phyloP scores from a whole-genome alignment of 2,797 vertebrate genomes.

The Onychomys arenicola region DNA sequence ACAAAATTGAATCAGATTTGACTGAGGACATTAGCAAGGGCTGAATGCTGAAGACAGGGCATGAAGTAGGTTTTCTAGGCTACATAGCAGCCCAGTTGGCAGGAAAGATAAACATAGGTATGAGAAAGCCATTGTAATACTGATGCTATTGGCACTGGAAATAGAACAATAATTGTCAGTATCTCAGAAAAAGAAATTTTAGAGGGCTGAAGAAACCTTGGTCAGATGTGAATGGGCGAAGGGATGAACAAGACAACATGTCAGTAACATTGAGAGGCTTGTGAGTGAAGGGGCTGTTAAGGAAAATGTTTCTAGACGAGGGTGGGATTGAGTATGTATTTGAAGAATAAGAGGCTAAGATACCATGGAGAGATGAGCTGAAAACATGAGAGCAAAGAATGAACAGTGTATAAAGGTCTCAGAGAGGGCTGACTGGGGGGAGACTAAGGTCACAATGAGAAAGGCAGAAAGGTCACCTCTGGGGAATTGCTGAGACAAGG shows the following conservation, averaged over 20 bases:
- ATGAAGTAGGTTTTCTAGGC: background rate
- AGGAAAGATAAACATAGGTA: background rate
- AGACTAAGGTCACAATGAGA: constrained; percentile 32
- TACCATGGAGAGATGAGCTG: background rate
- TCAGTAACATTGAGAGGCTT: background rate
- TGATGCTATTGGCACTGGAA: background rate
- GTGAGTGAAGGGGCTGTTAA: background rate
- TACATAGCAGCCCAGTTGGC: background rate
- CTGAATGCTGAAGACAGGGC: background rate
- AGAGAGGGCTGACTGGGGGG: background rate
- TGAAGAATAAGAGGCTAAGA: background rate
- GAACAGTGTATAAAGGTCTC: background rate
- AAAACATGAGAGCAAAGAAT: constrained; percentile 39
- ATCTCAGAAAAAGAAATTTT: constrained; percentile 18
- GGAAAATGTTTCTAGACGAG: constrained; percentile 20
- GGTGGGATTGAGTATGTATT: background rate
- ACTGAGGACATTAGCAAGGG: background rate
- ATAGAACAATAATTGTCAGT: background rate
- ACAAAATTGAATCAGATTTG: background rate
- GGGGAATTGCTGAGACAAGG: constrained; percentile 21
- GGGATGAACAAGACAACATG: background rate
- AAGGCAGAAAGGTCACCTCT: background rate
- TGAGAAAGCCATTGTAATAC: background rate
- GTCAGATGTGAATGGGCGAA: background rate
- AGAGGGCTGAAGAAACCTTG: background rate